Conservation (phyloP, 2,888 invertebrate genomes). For the Lasioglossum villosulum region DNA sequence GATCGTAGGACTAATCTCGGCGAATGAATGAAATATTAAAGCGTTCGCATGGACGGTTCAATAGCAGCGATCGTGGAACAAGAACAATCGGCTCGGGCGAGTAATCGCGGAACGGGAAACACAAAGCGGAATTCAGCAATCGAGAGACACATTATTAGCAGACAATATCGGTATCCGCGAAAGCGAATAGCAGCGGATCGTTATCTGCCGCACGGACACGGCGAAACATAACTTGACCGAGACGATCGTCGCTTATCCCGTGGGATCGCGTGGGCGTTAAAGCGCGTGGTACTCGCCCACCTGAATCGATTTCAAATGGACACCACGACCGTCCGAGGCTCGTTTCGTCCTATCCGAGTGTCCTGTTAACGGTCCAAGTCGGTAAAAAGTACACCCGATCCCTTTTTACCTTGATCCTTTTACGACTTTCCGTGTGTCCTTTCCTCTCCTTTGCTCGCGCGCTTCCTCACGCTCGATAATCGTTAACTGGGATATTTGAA, state of each 20-base stretch:
- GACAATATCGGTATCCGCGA: conserved; percentile 52
- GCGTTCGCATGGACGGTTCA: not conserved
- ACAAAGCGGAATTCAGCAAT: conserved; percentile 50
- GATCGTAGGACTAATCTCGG: not conserved
- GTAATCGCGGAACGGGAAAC: conserved; percentile 13
- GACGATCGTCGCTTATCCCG: conserved; percentile 65
- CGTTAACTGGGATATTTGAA: conserved; percentile 5
- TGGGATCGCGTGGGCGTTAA: conserved; percentile 74
- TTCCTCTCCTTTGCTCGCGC: not conserved
- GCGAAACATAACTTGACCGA: conserved; percentile 61
- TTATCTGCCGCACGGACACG: conserved; percentile 62
- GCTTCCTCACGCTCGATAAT: not conserved
- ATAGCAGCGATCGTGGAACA: not conserved
- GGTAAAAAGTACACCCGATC: conserved; percentile 53
- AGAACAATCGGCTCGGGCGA: not conserved
- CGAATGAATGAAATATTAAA: conserved; percentile 1
- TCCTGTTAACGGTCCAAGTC: conserved; percentile 71
- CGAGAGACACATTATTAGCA: conserved; percentile 63
- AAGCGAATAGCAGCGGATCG: conserved; percentile 62
- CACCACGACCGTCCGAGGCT: conserved; percentile 58
- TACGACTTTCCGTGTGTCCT: conserved; percentile 35
- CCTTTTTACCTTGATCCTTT: conserved; percentile 40
- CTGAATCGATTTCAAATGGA: conserved; percentile 75
- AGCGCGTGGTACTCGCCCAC: conserved; percentile 76
- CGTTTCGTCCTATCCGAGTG: conserved; percentile 63